A percentile compares a stretch with the other conserved stretches of the same genome.
These are phyloP conservation scores for Glaucidium brasilianum DNA, from an alignment of 2,113 vertebrate genomes.

Conservation along the genomic window DNA sequence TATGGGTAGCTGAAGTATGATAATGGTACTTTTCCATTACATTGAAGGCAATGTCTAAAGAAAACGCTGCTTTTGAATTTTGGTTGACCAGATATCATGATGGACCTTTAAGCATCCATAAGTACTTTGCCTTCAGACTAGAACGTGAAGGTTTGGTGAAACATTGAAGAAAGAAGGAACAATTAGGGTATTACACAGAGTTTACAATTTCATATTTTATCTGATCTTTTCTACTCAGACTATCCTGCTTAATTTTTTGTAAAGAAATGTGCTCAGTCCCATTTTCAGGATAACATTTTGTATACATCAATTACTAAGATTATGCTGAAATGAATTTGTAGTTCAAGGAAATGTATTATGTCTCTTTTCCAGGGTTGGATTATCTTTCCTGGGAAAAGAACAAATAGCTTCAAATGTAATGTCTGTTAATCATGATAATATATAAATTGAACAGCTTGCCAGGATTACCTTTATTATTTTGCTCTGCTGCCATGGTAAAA, in stretches of 20 bases:
- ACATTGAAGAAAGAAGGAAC: background rate
- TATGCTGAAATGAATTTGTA: constrained; percentile 29
- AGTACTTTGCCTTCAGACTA: background rate
- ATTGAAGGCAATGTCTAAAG: background rate
- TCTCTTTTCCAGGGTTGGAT: constrained; percentile 35
- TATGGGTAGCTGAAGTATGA: background rate
- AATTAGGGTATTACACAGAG: background rate
- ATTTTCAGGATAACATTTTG: constrained; percentile 32
- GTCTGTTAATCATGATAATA: constrained; percentile 48
- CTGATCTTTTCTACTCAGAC: background rate
- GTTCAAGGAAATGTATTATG: constrained; percentile 50
- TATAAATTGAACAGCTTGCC: constrained; percentile 14
- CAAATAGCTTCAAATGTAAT: constrained; percentile 15
- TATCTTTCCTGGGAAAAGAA: constrained; percentile 44
- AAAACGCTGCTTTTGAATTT: background rate
- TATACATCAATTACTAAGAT: constrained; percentile 16
- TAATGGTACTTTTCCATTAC: background rate
- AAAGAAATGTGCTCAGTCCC: background rate
- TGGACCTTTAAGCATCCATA: background rate
- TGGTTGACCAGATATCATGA: background rate
- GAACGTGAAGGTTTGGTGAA: background rate
- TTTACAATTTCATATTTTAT: background rate
- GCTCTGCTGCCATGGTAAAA: background rate
- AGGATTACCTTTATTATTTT: constrained; percentile 12
- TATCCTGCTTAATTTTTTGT: constrained; percentile 1